Evolutionary conservation across 2,113 vertebrate genomes (phyloP).

Genomic region (Bufo bufo): DNA sequence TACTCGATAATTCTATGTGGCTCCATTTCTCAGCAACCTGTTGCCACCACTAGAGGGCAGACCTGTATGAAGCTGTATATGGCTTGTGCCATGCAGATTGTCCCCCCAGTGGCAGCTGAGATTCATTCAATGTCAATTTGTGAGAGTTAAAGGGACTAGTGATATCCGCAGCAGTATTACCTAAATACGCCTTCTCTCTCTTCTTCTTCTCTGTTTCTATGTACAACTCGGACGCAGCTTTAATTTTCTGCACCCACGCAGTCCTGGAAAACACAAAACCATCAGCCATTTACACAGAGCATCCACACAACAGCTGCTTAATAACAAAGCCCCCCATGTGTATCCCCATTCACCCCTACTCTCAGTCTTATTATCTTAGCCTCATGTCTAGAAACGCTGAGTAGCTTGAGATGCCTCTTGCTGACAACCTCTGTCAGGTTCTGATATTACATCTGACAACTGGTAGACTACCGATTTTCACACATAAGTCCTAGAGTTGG

Average conservation of each 20-base stretch:
- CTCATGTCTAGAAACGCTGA: too few relatives aligned
- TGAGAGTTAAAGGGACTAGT: too few relatives aligned
- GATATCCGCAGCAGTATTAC: slow-evolving; percentile 66
- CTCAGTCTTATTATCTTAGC: too few relatives aligned
- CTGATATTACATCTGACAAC: too few relatives aligned
- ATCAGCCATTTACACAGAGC: background rate
- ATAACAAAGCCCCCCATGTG: too few relatives aligned
- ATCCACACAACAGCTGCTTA: too few relatives aligned
- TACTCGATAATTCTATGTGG: background rate
- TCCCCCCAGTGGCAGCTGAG: background rate
- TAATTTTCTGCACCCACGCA: slow-evolving; percentile 99
- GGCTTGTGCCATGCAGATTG: background rate
- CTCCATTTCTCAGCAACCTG: background rate
- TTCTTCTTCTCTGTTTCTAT: slow-evolving; percentile 99
- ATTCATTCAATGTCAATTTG: background rate
- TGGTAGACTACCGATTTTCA: too few relatives aligned
- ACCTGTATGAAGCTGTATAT: background rate
- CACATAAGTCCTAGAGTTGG: too few relatives aligned
- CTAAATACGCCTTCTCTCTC: slow-evolving; percentile 95
- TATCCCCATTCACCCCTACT: too few relatives aligned
- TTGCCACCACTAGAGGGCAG: background rate
- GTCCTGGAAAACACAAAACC: slow-evolving; percentile 72
- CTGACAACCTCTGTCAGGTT: too few relatives aligned
- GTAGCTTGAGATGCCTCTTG: too few relatives aligned
- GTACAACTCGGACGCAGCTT: slow-evolving; percentile 97